These are phyloP conservation scores for Hetaerina americana DNA, from an alignment of 1,140 invertebrate genomes.

Conservation along the genomic window DNA sequence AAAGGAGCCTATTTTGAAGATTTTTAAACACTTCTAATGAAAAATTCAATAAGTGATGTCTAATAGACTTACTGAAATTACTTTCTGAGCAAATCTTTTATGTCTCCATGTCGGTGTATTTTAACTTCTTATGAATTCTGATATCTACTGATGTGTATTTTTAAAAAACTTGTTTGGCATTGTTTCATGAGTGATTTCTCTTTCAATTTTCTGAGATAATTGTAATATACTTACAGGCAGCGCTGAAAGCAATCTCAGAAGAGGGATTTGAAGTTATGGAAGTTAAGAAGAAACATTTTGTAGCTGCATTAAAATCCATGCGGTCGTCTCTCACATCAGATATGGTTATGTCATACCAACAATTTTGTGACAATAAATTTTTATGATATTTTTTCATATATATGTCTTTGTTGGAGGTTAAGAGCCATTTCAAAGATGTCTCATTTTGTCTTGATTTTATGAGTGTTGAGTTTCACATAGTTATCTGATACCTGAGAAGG, in stretches of 20 bases:
- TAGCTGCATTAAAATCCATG: conserved; percentile 33
- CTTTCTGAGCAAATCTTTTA: neutral
- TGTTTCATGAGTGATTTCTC: neutral
- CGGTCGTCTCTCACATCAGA: conserved; percentile 35
- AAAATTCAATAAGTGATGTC: neutral
- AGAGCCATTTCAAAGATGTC: too few relatives aligned
- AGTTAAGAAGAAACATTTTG: conserved; percentile 39
- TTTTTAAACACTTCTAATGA: too few relatives aligned
- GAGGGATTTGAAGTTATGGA: conserved; percentile 32
- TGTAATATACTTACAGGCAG: conserved; percentile 33
- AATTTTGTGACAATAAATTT: neutral
- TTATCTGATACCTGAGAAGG: too few relatives aligned
- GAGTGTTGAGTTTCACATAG: too few relatives aligned
- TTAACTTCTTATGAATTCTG: neutral
- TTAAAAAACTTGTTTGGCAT: neutral
- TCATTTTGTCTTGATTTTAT: too few relatives aligned
- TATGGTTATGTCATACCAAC: neutral
- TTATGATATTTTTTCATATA: too few relatives aligned
- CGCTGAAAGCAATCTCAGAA: conserved; percentile 44
- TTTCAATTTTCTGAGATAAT: neutral
- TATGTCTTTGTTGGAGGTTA: too few relatives aligned
- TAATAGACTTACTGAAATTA: neutral
- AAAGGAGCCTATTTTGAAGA: too few relatives aligned
- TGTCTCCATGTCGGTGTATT: neutral
- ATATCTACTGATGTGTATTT: neutral